These are phyloP conservation scores for Lycodopsis pacificus DNA, from an alignment of 2,797 vertebrate species.

Conservation along the genomic window DNA sequence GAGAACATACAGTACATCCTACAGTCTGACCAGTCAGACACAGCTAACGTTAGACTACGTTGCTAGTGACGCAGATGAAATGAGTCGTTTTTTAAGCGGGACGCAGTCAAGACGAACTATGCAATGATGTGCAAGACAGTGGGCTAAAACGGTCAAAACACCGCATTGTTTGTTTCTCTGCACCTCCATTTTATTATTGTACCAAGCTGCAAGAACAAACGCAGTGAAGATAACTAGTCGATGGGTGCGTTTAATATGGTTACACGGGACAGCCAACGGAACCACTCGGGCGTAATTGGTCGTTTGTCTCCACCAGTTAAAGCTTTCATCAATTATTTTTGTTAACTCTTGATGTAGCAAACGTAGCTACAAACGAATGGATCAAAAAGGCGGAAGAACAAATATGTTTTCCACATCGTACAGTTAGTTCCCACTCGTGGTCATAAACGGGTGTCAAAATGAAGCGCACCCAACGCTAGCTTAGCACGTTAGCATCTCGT, in stretches of 20 bases:
- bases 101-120: slow-evolving; percentile 23
- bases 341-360: rapidly evolving
- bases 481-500: slow-evolving; percentile 69
- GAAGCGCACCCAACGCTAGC: slow-evolving; percentile 63
- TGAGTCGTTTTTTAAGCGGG: slow-evolving; percentile 39
- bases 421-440: not conserved
- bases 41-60: slow-evolving; percentile 42
- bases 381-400: rapidly evolving
- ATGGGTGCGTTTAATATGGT: slow-evolving; percentile 53
- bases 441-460: rapidly evolving
- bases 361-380: rapidly evolving
- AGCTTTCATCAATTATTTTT: rapidly evolving
- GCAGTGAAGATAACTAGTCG: slow-evolving; percentile 67
- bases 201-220: slow-evolving; percentile 72
- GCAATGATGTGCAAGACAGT: not conserved
- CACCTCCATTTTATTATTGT: slow-evolving; percentile 80
- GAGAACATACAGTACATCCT: slow-evolving; percentile 56
- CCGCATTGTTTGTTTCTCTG: slow-evolving; percentile 36
- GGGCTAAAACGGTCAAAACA: not conserved
- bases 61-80: slow-evolving; percentile 78
- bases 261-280: not conserved
- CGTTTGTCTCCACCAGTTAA: too few species aligned
- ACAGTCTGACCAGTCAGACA: slow-evolving; percentile 51
- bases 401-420: not conserved
- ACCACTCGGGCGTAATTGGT: rapidly evolving